Evolutionary conservation across 2,113 vertebrate species (phyloP).

Genomic region (Phylloscopus whistleri): DNA sequence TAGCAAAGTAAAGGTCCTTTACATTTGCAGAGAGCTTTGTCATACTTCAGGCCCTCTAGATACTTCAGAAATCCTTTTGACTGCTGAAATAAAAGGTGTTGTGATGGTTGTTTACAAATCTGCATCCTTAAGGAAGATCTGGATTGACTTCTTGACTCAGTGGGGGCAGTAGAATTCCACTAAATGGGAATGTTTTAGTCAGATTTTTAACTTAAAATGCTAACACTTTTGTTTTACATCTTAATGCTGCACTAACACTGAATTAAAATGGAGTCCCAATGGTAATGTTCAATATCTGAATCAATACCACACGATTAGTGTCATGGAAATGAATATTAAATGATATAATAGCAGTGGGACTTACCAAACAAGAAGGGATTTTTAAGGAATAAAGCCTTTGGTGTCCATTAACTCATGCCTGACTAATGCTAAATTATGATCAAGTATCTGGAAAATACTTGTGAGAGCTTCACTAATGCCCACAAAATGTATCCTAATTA

Average conservation of each 20-base stretch:
- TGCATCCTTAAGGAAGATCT: background rate
- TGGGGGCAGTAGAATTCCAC: slow-evolving; percentile 1
- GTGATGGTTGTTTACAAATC: background rate
- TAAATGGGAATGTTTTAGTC: slow-evolving; percentile 22
- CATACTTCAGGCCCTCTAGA: background rate
- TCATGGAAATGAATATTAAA: slow-evolving; percentile 67
- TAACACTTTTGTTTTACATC: slow-evolving; percentile 43
- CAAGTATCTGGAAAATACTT: slow-evolving; percentile 64
- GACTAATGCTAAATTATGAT: slow-evolving; percentile 63
- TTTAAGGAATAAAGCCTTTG: slow-evolving; percentile 40
- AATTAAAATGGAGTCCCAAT: slow-evolving; percentile 66
- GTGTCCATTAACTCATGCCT: slow-evolving; percentile 65
- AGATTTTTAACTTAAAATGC: slow-evolving; percentile 3
- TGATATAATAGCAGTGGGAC: slow-evolving; percentile 19
- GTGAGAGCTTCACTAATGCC: slow-evolving; percentile 51
- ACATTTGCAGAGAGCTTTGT: background rate
- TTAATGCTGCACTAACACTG: slow-evolving; percentile 50
- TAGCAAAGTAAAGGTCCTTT: background rate
- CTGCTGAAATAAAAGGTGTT: background rate
- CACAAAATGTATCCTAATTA: slow-evolving; percentile 62
- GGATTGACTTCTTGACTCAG: background rate
- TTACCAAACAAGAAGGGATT: slow-evolving; percentile 9
- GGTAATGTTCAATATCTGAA: slow-evolving; percentile 55
- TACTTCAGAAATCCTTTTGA: background rate
- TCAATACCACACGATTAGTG: slow-evolving; percentile 63